Base-by-base conservation (phyloP, 1,140 invertebrate species). In the Aphidius ervi region DNA sequence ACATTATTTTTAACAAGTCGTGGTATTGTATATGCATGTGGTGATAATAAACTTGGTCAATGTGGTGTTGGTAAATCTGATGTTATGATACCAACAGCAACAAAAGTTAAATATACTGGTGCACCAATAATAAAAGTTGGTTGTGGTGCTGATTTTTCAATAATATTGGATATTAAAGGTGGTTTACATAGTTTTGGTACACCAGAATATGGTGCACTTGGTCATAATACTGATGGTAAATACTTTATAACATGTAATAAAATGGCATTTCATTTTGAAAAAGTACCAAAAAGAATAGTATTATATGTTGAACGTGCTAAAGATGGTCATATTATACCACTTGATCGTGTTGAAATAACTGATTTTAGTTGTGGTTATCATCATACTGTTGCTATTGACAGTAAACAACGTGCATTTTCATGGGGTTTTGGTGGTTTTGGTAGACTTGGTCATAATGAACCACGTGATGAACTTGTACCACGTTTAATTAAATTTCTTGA, bases 371-470 rank as follows among this genome's bases (percentile, higher is more conserved):
- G 94, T 76, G 94, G 94, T 6, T 87, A 87, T 62, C 94, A 96
- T 79, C 95, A 97, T 70, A 90, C 91, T 42, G 93, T 96, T 50
- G 91, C 91, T 0, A 86, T 95, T 59, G 94, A 97, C 71, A 88
- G 88, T 0, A 89, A 90, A 67, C 93, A 91, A 71, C 84, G 94
- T 9, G 87, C 92, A 1, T 97, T 88, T 72, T 93, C 93, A 45
- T 97, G 94, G 94, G 94, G 95, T 39, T 97, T 96, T 76, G 94
- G 93, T 9, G 95, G 94, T 1, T 94, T 96, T 72, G 94, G 94
- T 1, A 85, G 95, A 16, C 80, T 97, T 3, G 95, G 95, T 0
- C 94, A 97, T 79, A 88, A 92, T 49, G 93, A 95, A 69, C 92
- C 88, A 61, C 92, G 92, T 72, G 93, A 97, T 78, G 94, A 97